Evolutionary conservation across 2,113 vertebrate genomes (phyloP).

Genomic region (Hucho hucho): DNA sequence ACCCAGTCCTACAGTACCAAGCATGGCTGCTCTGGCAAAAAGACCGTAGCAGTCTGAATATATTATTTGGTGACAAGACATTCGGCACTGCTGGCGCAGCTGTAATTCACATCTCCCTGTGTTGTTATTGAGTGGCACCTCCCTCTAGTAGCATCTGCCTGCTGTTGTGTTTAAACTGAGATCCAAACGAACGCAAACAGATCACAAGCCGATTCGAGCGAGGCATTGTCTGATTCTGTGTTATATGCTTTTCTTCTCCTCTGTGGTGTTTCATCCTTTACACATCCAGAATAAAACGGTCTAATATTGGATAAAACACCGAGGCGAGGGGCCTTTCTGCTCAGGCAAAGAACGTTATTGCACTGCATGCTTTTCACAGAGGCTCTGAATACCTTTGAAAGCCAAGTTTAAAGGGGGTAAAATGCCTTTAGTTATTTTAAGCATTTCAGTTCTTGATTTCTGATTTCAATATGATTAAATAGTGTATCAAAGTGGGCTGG

Average conservation of each 20-base stretch:
- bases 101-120: neutral
- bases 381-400: slow-evolving; percentile 25
- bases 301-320: neutral
- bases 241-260: slow-evolving; percentile 11
- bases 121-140: neutral
- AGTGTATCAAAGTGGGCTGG: slow-evolving; percentile 44
- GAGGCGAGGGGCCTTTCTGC: neutral
- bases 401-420: slow-evolving; percentile 31
- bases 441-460: slow-evolving; percentile 52
- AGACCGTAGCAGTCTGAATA: neutral
- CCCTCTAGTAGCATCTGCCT: too few species aligned
- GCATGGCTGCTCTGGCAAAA: neutral
- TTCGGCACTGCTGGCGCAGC: neutral
- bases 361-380: neutral
- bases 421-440: slow-evolving; percentile 48
- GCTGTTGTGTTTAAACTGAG: too few species aligned
- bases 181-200: too few species aligned
- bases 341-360: neutral
- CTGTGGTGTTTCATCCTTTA: neutral
- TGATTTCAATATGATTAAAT: slow-evolving; percentile 57
- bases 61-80: neutral
- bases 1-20: slow-evolving; percentile 24
- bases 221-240: neutral
- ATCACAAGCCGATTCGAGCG: neutral
- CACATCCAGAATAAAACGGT: neutral